Evolutionary conservation across 35 echinoderm and acorn worm species (phyloP), one percentile per base, ranked within the genome.

Genomic region (Lytechinus variegatus): DNA sequence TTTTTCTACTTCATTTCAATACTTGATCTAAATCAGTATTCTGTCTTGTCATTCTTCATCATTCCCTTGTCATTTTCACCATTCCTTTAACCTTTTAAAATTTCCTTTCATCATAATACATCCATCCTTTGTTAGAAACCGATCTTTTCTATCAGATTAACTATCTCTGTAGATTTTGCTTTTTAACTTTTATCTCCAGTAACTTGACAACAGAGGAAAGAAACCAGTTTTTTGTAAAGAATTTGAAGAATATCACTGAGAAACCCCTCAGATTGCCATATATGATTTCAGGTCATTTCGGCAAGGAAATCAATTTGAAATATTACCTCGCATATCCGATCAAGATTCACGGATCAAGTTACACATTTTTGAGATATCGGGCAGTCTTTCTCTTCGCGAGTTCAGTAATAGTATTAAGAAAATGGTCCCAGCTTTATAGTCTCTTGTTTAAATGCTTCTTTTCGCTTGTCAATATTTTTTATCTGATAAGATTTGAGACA

Each of bases 301-400:
- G 66, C 66, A 79, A 79, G 66, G 66, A 79, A 79, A 79, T 79
- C 66, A 79, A 79, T 79, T 24, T 79, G 66, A 79, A 79, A 79
- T 79, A 79, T 79, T 79, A 79, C 19, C 66, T 79, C 66, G 2
- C 66, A 79, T 24, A 7, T 79, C 66, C 66, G 66, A 79, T 79
- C 66, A 79, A 79, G 66, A 79, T 79, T 79, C 66, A 16, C 19
- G 66, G 66, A 79, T 79, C 66, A 3, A 19, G 66, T 79, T 79
- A 79, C 66, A 79, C 66, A 79, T 79, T 79, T 79, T 79, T 6
- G 66, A n/a, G 66, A 79, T 79, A 79, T 79, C 33, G 33, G n/a
- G 19, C 66, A 24, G 66, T 79, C 66, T 79, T 79, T 79, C 66
- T 79, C 21, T 19, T n/a, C 19, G 33, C 33, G 8, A 79, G 2